Evolutionary conservation across 2,888 invertebrate genomes (phyloP).

Genomic region (Leptinotarsa rubiginosa): DNA sequence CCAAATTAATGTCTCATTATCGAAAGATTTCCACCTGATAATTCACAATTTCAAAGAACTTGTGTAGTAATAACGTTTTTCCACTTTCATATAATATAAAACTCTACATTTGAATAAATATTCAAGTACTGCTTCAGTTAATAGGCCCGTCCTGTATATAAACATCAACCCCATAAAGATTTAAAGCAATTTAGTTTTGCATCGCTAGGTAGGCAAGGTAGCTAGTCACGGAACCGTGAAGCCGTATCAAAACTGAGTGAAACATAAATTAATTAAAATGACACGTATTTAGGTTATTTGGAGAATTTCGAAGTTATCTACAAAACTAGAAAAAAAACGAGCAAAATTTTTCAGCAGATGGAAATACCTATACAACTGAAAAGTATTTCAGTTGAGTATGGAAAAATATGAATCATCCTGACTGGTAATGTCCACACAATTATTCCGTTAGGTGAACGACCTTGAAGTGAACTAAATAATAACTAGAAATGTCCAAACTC

Average conservation of each 20-base stretch:
- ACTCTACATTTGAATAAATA: background rate
- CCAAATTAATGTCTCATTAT: no score
- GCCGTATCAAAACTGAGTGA: background rate
- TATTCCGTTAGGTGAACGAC: conserved; percentile 61
- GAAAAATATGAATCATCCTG: background rate
- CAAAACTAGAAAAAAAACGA: background rate
- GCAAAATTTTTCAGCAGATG: background rate
- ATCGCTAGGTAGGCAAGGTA: background rate
- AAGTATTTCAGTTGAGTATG: background rate
- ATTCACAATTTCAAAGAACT: no score
- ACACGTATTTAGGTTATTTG: no score
- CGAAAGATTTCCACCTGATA: no score
- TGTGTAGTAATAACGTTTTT: no score
- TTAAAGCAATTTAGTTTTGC: background rate
- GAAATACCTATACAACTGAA: background rate
- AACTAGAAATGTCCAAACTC: conserved; percentile 44
- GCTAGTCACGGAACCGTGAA: background rate
- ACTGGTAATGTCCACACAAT: conserved; percentile 35
- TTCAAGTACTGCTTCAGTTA: background rate
- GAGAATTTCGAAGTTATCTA: no score
- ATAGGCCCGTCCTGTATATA: background rate
- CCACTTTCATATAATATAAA: no score
- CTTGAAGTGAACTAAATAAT: conserved; percentile 53
- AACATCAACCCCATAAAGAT: background rate
- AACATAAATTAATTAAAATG: no score